A percentile compares a stretch with the other conserved stretches of the same genome.
phyloP scores from a whole-genome alignment of 2,113 vertebrate species.

The Neolamprologus cancellatus region DNA sequence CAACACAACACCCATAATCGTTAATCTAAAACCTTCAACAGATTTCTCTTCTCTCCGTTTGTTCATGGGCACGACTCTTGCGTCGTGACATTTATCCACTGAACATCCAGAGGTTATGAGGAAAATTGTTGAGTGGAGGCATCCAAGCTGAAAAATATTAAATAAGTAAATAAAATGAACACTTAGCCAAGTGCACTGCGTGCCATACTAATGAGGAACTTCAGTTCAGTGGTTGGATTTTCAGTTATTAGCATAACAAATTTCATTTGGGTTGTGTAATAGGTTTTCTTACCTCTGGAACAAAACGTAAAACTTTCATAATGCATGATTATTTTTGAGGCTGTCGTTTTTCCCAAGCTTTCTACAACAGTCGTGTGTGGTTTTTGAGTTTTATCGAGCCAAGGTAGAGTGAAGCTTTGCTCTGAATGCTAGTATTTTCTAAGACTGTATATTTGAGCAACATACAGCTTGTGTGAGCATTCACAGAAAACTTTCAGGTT shows the following conservation, averaged over 20 bases:
- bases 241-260: not conserved
- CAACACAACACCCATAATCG: not conserved
- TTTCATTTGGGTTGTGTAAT: not conserved
- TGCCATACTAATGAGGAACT: not conserved
- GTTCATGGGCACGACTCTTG: not conserved
- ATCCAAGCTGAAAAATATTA: not conserved
- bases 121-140: not conserved
- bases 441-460: not conserved
- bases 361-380: not conserved
- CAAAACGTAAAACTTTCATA: not conserved
- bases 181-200: not conserved
- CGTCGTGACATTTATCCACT: not conserved
- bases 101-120: not conserved
- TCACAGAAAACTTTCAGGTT: not conserved
- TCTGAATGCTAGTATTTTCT: not conserved
- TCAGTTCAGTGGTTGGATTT: not conserved
- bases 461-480: not conserved
- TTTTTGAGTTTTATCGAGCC: not conserved
- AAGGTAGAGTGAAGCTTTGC: not conserved
- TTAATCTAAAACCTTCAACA: not conserved
- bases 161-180: not conserved
- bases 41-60: not conserved
- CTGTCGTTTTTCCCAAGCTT: not conserved
- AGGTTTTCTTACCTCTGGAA: not conserved
- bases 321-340: not conserved